Evolutionary conservation across 2,113 vertebrate genomes (phyloP).

Genomic region (Odontophorus gujanensis): DNA sequence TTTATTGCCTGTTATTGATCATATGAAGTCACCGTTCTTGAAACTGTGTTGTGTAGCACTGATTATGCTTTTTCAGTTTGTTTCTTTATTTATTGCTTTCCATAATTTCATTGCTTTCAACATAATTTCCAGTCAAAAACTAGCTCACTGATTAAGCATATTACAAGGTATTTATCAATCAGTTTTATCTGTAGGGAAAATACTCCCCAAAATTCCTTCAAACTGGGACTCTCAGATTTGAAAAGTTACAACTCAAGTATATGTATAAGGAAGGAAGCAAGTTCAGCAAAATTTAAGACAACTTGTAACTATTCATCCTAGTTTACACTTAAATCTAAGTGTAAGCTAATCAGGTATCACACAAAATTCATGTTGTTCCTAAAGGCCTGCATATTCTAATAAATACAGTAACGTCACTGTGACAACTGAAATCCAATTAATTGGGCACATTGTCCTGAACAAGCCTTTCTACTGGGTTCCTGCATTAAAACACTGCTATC

Average conservation of each 20-base stretch:
- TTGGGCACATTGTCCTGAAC: not conserved
- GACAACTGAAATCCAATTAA: not conserved
- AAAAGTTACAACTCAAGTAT: not conserved
- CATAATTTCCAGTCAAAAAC: not conserved
- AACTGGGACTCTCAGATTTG: not conserved
- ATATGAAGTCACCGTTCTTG: not conserved
- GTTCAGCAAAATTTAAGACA: not conserved
- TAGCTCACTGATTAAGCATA: not conserved
- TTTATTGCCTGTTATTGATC: not conserved
- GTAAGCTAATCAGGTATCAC: not conserved
- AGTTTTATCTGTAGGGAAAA: not conserved
- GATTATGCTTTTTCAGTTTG: not conserved
- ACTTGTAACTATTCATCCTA: not conserved
- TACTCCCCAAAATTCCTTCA: not conserved
- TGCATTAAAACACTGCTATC: not conserved
- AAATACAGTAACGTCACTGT: not conserved
- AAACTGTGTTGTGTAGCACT: not conserved
- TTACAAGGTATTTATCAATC: not conserved
- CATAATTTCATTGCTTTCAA: not conserved
- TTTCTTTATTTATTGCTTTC: not conserved
- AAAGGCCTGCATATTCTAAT: not conserved
- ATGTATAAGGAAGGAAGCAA: not conserved
- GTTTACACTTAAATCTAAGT: not conserved
- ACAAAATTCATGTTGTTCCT: not conserved
- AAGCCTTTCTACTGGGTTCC: not conserved